phyloP scores from a whole-genome alignment of 2,113 vertebrate genomes.

The Clinocottus analis region DNA sequence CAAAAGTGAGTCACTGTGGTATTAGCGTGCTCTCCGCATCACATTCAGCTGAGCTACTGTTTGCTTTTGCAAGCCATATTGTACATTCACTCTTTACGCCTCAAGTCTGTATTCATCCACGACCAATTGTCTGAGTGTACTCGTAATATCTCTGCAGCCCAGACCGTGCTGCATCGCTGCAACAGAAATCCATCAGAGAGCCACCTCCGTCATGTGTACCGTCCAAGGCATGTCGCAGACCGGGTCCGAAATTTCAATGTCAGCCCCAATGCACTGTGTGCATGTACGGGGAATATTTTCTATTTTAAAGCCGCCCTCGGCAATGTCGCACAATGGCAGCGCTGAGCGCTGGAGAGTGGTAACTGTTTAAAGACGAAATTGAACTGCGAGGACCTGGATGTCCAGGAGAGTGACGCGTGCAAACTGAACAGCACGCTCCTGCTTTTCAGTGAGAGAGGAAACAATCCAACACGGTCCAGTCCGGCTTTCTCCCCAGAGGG shows the following conservation, averaged over 20 bases:
- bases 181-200: slow-evolving; percentile 46
- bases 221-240: slow-evolving; percentile 15
- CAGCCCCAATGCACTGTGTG: slow-evolving; percentile 23
- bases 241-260: slow-evolving; percentile 42
- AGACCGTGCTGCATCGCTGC: slow-evolving; percentile 41
- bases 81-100: slow-evolving; percentile 50
- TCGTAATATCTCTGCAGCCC: slow-evolving; percentile 54
- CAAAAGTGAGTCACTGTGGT: slow-evolving; percentile 59
- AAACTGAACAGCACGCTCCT: slow-evolving; percentile 17
- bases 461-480: slow-evolving; percentile 48
- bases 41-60: slow-evolving; percentile 49
- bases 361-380: slow-evolving; percentile 32
- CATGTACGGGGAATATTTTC: slow-evolving; percentile 54
- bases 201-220: slow-evolving; percentile 38
- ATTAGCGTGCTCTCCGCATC: slow-evolving; percentile 50
- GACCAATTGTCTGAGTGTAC: slow-evolving; percentile 57
- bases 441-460: slow-evolving; percentile 55
- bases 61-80: slow-evolving; percentile 60
- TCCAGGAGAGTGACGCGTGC: slow-evolving; percentile 33
- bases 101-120: slow-evolving; percentile 52
- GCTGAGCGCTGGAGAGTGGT: slow-evolving; percentile 9
- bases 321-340: slow-evolving; percentile 66
- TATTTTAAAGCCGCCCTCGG: slow-evolving; percentile 64
- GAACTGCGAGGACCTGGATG: slow-evolving; percentile 37
- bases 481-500: slow-evolving; percentile 42